Conservation (phyloP, 1,140 invertebrate species). For the Papilio helenus region DNA sequence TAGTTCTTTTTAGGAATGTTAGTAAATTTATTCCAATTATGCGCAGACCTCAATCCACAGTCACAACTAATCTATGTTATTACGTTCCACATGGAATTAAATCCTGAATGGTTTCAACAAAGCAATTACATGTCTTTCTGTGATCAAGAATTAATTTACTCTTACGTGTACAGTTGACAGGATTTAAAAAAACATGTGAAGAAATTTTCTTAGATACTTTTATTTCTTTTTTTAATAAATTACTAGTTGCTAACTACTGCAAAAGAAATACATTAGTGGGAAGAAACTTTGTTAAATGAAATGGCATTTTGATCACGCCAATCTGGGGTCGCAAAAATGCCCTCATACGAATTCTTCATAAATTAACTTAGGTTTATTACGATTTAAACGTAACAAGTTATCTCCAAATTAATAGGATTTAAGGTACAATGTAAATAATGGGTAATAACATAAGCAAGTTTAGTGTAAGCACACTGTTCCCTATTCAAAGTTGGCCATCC, state of each 20-base stretch:
- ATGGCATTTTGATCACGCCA: no score
- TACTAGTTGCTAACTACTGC: background rate
- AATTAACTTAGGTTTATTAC: background rate
- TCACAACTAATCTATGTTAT: constrained; percentile 14
- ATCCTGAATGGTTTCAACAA: constrained; percentile 6
- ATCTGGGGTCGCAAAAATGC: no score
- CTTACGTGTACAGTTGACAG: background rate
- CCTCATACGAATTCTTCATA: no score
- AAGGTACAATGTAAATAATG: background rate
- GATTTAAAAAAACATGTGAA: no score
- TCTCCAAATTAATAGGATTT: background rate
- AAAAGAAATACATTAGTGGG: background rate
- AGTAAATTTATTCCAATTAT: background rate
- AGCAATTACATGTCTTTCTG: background rate
- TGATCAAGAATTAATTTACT: background rate
- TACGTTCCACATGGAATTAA: background rate
- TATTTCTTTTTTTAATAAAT: background rate
- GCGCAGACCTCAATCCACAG: background rate
- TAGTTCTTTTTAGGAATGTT: background rate
- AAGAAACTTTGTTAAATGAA: background rate
- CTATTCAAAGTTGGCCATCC: constrained; percentile 17
- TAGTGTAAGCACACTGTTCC: background rate
- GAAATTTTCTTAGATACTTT: no score
- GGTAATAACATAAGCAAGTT: constrained; percentile 13
- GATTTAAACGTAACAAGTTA: background rate